These are phyloP conservation scores for Sus cebifrons DNA, from an alignment of 2,797 vertebrate species.

Conservation along the genomic window DNA sequence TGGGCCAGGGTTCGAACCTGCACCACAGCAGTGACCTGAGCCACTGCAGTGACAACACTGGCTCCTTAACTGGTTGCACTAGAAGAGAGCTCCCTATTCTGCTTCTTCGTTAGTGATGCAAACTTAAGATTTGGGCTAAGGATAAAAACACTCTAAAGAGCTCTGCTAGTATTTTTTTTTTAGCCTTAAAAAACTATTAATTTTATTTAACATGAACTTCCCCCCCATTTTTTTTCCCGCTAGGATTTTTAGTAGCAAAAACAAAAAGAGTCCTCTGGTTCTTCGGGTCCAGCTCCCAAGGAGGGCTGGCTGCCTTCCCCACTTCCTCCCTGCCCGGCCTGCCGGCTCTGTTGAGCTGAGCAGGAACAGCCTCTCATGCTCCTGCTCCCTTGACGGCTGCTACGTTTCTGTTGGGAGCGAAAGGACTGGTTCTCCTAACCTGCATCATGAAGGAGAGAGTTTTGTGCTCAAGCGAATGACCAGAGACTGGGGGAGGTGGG, in stretches of 20 bases:
- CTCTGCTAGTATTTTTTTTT: not conserved
- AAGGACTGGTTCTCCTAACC: not conserved
- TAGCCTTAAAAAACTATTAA: not conserved
- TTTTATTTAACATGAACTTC: conserved; percentile 11
- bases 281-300: accelerated
- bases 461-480: not conserved
- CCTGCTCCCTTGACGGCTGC: not conserved
- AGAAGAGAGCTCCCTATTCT: not conserved
- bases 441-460: not conserved
- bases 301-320: not conserved
- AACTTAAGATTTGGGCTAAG: not conserved
- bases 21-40: too few species aligned
- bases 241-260: conserved; percentile 22
- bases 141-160: not conserved
- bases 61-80: too few species aligned
- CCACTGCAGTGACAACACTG: too few species aligned
- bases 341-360: not conserved
- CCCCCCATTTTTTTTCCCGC: not conserved
- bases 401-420: not conserved
- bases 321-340: too few species aligned
- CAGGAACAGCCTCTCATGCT: not conserved
- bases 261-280: not conserved
- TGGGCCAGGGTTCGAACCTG: too few species aligned
- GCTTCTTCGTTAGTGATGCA: not conserved
- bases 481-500: not conserved